Evolutionary conservation across 2,888 invertebrate genomes (phyloP).

Genomic region (Oconnorella tubifera): DNA sequence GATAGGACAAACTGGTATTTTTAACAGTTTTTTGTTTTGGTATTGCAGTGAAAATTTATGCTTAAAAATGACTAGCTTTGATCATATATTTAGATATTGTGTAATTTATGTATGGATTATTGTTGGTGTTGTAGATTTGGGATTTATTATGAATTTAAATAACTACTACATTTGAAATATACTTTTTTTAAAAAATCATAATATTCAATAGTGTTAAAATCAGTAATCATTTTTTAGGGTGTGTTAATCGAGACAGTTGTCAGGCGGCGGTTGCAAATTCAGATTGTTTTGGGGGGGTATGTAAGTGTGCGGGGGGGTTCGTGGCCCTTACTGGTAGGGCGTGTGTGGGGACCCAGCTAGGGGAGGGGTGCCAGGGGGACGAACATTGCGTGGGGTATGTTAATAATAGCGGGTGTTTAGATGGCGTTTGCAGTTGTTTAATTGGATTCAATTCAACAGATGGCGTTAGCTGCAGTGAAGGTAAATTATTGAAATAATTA

Average conservation of each 20-base stretch:
- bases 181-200: too few relatives aligned
- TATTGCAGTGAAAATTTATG: too few relatives aligned
- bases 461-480: conserved; percentile 4
- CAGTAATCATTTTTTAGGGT: too few relatives aligned
- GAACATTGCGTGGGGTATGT: conserved; percentile 10
- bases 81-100: too few relatives aligned
- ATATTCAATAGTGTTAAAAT: too few relatives aligned
- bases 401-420: conserved; percentile 10
- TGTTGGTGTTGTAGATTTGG: too few relatives aligned
- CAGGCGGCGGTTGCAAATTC: conserved; percentile 1
- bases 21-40: too few relatives aligned
- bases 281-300: conserved; percentile 5
- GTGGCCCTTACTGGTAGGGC: conserved; percentile 9
- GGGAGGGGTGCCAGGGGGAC: conserved; percentile 8
- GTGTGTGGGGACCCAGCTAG: conserved; percentile 8
- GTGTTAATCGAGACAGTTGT: neutral
- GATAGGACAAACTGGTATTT: neutral
- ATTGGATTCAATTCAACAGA: conserved; percentile 6
- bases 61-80: too few relatives aligned
- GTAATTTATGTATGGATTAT: too few relatives aligned
- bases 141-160: too few relatives aligned
- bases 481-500: too few relatives aligned
- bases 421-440: conserved; percentile 7
- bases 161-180: too few relatives aligned
- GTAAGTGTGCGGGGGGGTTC: conserved; percentile 4